Evolutionary conservation across 2,113 vertebrate species (phyloP).

Genomic region (Petaurus breviceps): DNA sequence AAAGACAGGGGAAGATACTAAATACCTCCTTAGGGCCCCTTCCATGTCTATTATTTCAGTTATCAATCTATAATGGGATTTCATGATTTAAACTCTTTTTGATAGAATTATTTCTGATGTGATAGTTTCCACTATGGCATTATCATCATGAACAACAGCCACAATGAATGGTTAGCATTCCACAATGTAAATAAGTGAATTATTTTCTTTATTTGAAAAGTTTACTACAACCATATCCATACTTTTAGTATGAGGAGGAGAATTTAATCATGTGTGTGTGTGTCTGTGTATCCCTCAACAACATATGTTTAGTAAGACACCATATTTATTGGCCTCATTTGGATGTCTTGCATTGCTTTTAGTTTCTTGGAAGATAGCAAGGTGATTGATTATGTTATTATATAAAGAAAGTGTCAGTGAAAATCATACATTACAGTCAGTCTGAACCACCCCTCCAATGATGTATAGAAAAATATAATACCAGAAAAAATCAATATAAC

Average conservation of each 20-base stretch:
- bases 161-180: background rate
- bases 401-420: constrained; percentile 70
- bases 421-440: constrained; percentile 71
- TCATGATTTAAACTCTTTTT: background rate
- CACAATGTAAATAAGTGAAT: background rate
- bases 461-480: constrained; percentile 61
- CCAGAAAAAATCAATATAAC: constrained; percentile 65
- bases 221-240: constrained; percentile 22
- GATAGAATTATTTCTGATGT: background rate
- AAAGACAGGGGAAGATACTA: background rate
- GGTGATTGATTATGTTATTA: constrained; percentile 55
- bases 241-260: background rate
- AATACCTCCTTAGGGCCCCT: background rate
- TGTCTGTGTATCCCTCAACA: background rate
- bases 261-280: background rate
- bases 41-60: background rate
- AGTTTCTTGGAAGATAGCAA: constrained; percentile 63
- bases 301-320: constrained; percentile 27
- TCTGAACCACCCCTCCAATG: constrained; percentile 56
- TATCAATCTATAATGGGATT: background rate
- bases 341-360: constrained; percentile 67
- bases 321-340: constrained; percentile 52
- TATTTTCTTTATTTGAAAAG: background rate
- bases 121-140: background rate
- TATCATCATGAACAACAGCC: background rate